Conservation (phyloP, 2,113 vertebrate species). For the Lycaon pictus region DNA sequence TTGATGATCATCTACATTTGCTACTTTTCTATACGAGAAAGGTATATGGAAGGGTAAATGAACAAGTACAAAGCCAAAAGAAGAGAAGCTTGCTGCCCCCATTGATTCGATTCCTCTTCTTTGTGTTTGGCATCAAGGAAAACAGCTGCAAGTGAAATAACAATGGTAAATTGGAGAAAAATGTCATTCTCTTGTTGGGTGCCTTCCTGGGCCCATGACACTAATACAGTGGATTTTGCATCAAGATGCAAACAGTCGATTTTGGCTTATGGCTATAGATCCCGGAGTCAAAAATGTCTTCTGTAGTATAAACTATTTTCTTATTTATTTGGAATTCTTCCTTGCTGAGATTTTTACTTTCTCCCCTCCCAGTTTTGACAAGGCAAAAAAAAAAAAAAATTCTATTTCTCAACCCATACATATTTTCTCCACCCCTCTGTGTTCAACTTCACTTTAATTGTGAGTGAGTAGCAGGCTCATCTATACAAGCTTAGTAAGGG, state of each 20-base stretch:
- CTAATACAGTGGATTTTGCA: not conserved
- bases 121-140: not conserved
- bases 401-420: not conserved
- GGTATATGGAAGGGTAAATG: not conserved
- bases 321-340: constrained; percentile 13
- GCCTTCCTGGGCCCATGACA: not conserved
- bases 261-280: not conserved
- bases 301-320: not conserved
- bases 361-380: not conserved
- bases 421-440: not conserved
- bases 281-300: not conserved
- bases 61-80: not conserved
- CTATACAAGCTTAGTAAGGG: not conserved
- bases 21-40: not conserved
- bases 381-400: not conserved
- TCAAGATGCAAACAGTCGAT: not conserved
- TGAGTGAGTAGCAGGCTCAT: not conserved
- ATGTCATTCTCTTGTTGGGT: not conserved
- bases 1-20: not conserved
- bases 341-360: constrained; percentile 39
- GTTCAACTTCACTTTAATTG: not conserved
- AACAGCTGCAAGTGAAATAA: not conserved
- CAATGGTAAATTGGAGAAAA: not conserved
- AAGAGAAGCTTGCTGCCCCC: not conserved
- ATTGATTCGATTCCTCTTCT: not conserved